Evolutionary conservation across 2,797 vertebrate species (phyloP), one percentile per base, ranked within the genome.

Genomic region (Melanogrammus aeglefinus): DNA sequence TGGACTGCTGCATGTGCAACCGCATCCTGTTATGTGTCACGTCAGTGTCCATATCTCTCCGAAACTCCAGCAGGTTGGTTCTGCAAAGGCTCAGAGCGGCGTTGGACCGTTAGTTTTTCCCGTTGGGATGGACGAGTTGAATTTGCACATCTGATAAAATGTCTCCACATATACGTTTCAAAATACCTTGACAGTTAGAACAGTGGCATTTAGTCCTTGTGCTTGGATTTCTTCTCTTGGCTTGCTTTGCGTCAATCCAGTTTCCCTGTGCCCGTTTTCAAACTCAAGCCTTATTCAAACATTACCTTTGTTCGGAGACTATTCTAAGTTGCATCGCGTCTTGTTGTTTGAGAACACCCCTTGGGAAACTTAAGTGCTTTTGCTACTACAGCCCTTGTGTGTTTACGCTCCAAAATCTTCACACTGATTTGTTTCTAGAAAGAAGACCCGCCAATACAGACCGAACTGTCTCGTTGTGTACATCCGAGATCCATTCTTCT

Each of bases 141-240:
- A 36, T 85, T 73, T 31, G 33, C 31, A n/a, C 2, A 73, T 73
- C 14, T 18, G 18, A n/a, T n/a, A 31, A 73, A 35, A 35, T 73
- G 72, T 21, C 72, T 73, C 72, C 72, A 73, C 18, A 73, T 8
- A 35, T 12, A 21, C 33, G n/a, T 38, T 35, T 35, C 33, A 21
- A 36, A 73, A 35, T 33, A 73, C 31, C 72, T 35, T 73, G 31
- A 36, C 72, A n/a, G 38, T 16, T 73, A 21, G 31, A 73, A 35
- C 72, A 73, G 33, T 73, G n/a, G 72, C 72, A 73, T 73, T n/a
- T 73, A 73, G 72, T 73, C 72, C 21, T n/a, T 72, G 16, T 18
- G 29, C 9, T 72, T 35, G 16, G 13, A 2, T 24, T 86, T 13
- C 29, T 31, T 72, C 33, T 35, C 29, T 36, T 18, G 72, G n/a